phyloP scores from a whole-genome alignment of 2,113 vertebrate genomes.

The Chionomys nivalis region DNA sequence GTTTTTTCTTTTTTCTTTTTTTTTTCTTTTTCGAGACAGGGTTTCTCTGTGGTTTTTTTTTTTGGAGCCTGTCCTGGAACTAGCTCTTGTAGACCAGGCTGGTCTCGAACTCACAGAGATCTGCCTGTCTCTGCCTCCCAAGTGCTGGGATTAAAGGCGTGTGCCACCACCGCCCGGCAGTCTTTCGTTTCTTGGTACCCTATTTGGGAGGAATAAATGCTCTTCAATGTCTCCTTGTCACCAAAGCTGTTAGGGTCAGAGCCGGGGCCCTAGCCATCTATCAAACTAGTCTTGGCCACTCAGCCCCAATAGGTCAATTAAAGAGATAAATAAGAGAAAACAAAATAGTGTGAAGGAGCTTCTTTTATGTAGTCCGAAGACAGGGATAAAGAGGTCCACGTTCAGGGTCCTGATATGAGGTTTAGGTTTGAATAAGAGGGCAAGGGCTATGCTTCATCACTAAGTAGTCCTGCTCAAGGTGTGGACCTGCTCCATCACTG shows the following conservation, averaged over 20 bases:
- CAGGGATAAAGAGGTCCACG: neutral
- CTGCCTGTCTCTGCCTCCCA: too few species aligned
- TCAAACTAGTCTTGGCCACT: neutral
- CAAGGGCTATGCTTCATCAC: too few species aligned
- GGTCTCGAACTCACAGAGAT: too few species aligned
- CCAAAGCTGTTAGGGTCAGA: neutral
- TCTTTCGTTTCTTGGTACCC: neutral
- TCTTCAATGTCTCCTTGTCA: neutral
- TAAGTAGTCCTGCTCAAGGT: neutral
- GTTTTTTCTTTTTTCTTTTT: too few species aligned
- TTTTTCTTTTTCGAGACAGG: too few species aligned
- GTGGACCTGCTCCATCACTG: neutral
- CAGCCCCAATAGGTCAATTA: neutral
- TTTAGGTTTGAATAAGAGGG: neutral
- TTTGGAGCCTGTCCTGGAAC: too few species aligned
- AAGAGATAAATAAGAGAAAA: neutral
- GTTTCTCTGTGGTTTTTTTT: too few species aligned
- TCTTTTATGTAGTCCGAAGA: neutral
- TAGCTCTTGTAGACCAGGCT: too few species aligned
- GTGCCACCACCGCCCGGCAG: too few species aligned
- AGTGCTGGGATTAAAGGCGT: too few species aligned
- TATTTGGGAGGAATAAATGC: neutral
- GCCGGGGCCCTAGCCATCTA: neutral
- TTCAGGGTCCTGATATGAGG: neutral
- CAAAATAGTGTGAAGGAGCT: neutral